Conservation (phyloP, 2,113 vertebrate genomes). For the Grammomys dolichurus region DNA sequence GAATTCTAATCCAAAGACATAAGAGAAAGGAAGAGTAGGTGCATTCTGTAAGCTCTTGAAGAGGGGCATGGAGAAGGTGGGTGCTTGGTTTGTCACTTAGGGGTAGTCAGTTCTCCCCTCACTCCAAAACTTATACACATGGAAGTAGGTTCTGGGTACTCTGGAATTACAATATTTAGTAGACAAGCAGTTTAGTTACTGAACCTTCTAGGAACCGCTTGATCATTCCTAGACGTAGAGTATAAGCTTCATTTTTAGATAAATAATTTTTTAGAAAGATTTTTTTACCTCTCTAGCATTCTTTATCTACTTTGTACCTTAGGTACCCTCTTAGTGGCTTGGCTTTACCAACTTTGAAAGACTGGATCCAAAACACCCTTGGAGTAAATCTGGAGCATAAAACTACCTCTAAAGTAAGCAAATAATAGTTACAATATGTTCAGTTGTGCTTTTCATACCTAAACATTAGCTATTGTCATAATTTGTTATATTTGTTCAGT, state of each 20-base stretch:
- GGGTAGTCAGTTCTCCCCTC: constrained; percentile 12
- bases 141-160: constrained; percentile 16
- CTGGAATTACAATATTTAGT: constrained; percentile 16
- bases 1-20: background rate
- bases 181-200: constrained; percentile 14
- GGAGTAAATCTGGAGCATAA: constrained; percentile 95
- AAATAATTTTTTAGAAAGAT: background rate
- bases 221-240: constrained; percentile 35
- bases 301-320: constrained; percentile 77
- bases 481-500: constrained; percentile 55
- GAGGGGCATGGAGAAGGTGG: background rate
- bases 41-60: background rate
- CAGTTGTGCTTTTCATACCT: constrained; percentile 34
- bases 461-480: constrained; percentile 51
- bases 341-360: constrained; percentile 94
- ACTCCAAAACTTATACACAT: background rate
- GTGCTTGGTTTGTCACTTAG: background rate
- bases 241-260: constrained; percentile 68
- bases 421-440: constrained; percentile 61
- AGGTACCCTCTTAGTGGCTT: constrained; percentile 97
- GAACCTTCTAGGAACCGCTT: constrained; percentile 10
- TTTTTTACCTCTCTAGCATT: constrained; percentile 67
- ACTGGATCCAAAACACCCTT: constrained; percentile 96
- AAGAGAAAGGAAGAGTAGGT: background rate
- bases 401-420: constrained; percentile 94